Percentiles rank a stretch among this genome's conserved stretches.
These are phyloP conservation scores for Trachymyrmex cornetzi DNA, from an alignment of 1,140 invertebrate genomes.

Conservation along the genomic window DNA sequence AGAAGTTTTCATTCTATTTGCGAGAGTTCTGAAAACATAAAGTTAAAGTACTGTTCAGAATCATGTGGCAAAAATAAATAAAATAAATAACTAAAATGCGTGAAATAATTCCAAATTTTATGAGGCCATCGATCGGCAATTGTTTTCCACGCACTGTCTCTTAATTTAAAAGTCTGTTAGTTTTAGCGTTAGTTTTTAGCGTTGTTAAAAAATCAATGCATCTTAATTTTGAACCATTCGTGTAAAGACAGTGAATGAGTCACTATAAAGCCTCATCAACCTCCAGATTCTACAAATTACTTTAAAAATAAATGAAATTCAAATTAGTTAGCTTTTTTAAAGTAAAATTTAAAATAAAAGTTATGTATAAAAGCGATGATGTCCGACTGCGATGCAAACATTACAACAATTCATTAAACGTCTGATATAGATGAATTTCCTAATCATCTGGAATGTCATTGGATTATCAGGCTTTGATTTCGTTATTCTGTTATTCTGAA, in stretches of 20 bases:
- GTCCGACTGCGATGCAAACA: not conserved
- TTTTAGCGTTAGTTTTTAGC: too few relatives aligned
- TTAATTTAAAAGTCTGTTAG: too few relatives aligned
- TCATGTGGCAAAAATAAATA: too few relatives aligned
- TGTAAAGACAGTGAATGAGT: not conserved
- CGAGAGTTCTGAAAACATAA: too few relatives aligned
- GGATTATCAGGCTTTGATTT: not conserved
- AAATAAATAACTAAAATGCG: too few relatives aligned
- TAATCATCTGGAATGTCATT: not conserved
- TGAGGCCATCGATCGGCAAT: too few relatives aligned
- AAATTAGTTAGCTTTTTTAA: conserved; percentile 1
- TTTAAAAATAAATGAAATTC: not conserved
- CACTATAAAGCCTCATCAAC: not conserved
- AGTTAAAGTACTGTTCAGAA: too few relatives aligned
- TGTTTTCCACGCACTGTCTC: too few relatives aligned
- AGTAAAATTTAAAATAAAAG: not conserved
- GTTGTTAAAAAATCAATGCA: too few relatives aligned
- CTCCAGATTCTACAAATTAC: not conserved
- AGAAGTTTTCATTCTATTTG: too few relatives aligned
- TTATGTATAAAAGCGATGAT: not conserved
- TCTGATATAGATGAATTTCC: not conserved
- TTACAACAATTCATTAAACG: not conserved
- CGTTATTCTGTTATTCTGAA: not conserved
- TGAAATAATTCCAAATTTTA: too few relatives aligned
- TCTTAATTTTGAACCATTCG: not conserved